phyloP scores from a whole-genome alignment of 2,797 vertebrate species.

The Notamacropus eugenii region DNA sequence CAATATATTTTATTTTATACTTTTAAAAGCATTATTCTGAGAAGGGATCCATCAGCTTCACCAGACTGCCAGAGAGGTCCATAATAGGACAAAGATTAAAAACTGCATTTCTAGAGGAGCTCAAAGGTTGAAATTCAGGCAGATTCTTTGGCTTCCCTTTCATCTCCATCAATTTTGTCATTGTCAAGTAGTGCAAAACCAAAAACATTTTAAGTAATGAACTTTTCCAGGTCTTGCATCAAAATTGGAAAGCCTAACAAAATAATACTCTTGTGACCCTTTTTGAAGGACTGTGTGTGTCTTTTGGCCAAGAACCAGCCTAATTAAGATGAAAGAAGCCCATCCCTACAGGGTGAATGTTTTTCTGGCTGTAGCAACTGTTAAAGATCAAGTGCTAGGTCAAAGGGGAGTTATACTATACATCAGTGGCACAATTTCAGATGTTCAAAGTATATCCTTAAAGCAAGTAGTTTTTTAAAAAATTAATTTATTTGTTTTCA shows the following conservation, averaged over 20 bases:
- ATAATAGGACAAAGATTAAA: not conserved
- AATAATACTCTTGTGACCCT: not conserved
- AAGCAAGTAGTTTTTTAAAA: not conserved
- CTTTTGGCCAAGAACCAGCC: not conserved
- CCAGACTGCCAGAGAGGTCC: not conserved
- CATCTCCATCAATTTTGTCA: not conserved
- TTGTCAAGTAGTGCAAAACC: conserved; percentile 11
- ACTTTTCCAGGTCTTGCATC: not conserved
- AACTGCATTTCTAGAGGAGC: not conserved
- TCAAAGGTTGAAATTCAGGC: not conserved
- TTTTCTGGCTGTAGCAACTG: not conserved
- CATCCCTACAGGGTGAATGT: not conserved
- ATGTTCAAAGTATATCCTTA: not conserved
- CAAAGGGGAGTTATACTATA: not conserved
- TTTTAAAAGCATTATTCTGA: not conserved
- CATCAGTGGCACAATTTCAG: not conserved
- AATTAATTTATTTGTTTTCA: no score
- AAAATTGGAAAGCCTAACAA: conserved; percentile 11
- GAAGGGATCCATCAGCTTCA: not conserved
- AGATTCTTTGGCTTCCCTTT: not conserved
- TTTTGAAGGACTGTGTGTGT: not conserved
- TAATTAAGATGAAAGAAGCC: not conserved
- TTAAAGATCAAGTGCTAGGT: not conserved
- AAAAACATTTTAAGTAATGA: conserved; percentile 29
- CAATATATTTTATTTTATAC: not conserved